Evolutionary conservation across 1,140 invertebrate genomes (phyloP), one percentile per base, ranked within the genome.

Genomic region (Phenacoccus solenopsis): DNA sequence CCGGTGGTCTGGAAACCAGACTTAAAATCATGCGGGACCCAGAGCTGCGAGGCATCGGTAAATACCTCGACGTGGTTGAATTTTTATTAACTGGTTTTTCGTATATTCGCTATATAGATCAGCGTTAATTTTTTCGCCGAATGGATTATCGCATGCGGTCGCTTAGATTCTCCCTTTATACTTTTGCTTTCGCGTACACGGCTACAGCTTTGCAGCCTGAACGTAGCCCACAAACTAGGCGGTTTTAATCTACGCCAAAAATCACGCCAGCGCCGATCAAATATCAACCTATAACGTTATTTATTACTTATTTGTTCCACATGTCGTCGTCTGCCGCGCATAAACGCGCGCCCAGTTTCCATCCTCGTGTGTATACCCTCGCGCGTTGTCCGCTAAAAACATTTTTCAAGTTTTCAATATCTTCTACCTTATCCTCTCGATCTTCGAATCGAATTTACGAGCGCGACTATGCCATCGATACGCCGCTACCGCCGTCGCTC

Each of bases 371-470:
- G 25, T 64, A 20, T 20, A 64, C 25, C 20, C 25, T 64, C 20
- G 21, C 12, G 59, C 9, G 59, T 24, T 64, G n/a, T n/a, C n/a
- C 25, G 59, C 20, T 64, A 64, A 64, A 64, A 64, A 64, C 59
- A 64, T 64, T 64, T 64, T 64, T 64, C 59, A 64, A 27, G 10
- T 64, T 64, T 64, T 27, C 59, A 64, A 64, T 64, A 27, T 64
- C 59, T 2, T 49, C 20, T 16, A 64, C 13, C 59, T 25, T 64
- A 64, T 64, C 59, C 25, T 64, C 20, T 10, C 59, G 9, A 64
- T 64, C 59, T 64, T 64, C 25, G 25, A 64, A 25, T 64, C 59
- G 21, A 24, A 64, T 64, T 64, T 64, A 64, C 25, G 59, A 25
- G 25, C 38, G 38, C 16, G 38, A 16, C 5, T 32, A 32, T 5